Evolutionary conservation across 2,113 vertebrate genomes (phyloP).

Genomic region (Edolisoma coerulescens): DNA sequence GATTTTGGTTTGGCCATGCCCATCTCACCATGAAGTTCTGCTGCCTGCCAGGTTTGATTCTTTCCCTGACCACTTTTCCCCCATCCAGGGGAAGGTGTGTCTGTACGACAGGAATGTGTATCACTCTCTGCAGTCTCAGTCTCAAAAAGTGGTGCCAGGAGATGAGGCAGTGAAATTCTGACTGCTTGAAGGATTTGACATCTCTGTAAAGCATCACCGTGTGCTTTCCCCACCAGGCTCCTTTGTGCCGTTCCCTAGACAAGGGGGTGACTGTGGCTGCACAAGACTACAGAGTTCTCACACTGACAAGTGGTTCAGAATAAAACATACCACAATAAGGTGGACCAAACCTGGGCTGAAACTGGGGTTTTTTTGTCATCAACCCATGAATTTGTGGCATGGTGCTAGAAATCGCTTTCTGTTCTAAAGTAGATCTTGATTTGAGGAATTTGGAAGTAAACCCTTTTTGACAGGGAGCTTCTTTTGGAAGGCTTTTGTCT

Average conservation of each 20-base stretch:
- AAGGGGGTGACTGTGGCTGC: rapidly evolving
- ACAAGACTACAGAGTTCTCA: background rate
- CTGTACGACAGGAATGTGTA: background rate
- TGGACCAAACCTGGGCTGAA: background rate
- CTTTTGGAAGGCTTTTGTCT: background rate
- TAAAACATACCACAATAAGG: background rate
- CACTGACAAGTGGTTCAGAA: background rate
- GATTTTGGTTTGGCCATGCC: background rate
- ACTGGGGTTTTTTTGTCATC: rapidly evolving
- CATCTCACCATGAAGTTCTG: rapidly evolving
- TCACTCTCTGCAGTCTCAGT: background rate
- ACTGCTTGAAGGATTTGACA: background rate
- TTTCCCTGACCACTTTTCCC: background rate
- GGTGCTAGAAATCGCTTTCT: background rate
- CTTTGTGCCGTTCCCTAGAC: background rate
- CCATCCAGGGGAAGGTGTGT: background rate
- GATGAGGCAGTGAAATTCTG: background rate
- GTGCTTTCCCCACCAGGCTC: background rate
- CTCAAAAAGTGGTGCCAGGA: background rate
- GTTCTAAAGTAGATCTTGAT: background rate
- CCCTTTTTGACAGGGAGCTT: background rate
- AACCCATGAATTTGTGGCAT: background rate
- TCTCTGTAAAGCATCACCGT: background rate
- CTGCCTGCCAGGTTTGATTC: background rate
- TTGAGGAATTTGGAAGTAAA: background rate